These are phyloP conservation scores for Corythornis leucogaster DNA, from an alignment of 2,797 vertebrate genomes.

Conservation along the genomic window DNA sequence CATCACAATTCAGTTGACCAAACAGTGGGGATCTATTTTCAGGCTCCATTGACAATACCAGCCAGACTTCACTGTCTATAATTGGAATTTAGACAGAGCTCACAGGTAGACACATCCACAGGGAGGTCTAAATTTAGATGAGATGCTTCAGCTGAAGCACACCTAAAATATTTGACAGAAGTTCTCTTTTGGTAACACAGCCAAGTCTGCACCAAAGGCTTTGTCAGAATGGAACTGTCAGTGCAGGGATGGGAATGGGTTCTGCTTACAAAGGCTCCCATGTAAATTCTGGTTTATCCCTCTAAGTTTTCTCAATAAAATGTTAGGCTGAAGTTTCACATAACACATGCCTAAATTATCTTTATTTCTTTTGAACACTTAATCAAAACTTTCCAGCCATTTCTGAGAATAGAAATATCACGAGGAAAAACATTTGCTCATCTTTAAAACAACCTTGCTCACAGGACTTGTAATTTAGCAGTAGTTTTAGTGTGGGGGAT, in stretches of 20 bases:
- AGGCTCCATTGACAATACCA: neutral
- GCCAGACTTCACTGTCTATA: neutral
- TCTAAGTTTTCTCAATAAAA: neutral
- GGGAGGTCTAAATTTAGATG: neutral
- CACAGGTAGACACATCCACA: accelerated
- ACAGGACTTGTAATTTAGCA: neutral
- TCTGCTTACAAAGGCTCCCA: neutral
- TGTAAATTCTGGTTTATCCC: neutral
- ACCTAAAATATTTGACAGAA: neutral
- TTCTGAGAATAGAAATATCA: neutral
- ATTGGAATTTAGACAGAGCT: neutral
- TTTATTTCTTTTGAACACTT: neutral
- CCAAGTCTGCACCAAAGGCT: neutral
- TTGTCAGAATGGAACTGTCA: neutral
- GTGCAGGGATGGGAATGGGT: neutral
- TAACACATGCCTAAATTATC: neutral
- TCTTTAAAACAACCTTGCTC: neutral
- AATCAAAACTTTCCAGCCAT: neutral
- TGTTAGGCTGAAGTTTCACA: neutral
- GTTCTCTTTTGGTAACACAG: neutral
- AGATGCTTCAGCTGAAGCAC: neutral
- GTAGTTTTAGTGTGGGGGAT: neutral
- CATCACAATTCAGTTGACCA: neutral
- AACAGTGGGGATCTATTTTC: neutral
- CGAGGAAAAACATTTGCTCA: neutral